Conservation (phyloP, 2,113 vertebrate genomes). For the Otis tarda region DNA sequence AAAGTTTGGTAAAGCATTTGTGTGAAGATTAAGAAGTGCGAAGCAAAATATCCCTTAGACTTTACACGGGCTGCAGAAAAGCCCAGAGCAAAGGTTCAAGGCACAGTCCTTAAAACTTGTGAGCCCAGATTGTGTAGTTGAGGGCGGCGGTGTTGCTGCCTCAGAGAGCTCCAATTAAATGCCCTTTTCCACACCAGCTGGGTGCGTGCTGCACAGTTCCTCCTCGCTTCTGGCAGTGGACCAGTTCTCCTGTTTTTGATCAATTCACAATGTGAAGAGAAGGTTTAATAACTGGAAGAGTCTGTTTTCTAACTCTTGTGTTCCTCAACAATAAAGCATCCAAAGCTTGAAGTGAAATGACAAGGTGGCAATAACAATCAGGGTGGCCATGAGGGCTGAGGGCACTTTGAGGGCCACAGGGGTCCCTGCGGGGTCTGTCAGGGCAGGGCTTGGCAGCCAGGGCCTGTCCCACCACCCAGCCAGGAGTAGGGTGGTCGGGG, state of each 20-base stretch:
- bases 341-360: neutral
- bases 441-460: neutral
- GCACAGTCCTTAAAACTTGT: neutral
- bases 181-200: rapidly evolving
- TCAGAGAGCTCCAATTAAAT: rapidly evolving
- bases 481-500: neutral
- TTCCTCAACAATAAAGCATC: neutral
- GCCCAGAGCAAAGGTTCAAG: neutral
- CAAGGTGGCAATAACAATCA: too few species aligned
- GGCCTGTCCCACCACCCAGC: neutral
- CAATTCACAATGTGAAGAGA: neutral
- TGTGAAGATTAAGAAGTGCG: neutral
- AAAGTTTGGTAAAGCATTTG: neutral
- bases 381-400: neutral
- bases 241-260: neutral
- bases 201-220: rapidly evolving
- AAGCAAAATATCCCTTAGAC: neutral
- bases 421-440: neutral
- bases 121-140: neutral
- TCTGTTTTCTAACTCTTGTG: neutral
- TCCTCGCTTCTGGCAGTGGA: neutral
- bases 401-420: neutral
- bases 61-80: neutral
- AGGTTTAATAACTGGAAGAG: neutral
- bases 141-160: neutral